Base-by-base conservation (phyloP, 2,888 invertebrate species). In the Epistrophella euchroma region DNA sequence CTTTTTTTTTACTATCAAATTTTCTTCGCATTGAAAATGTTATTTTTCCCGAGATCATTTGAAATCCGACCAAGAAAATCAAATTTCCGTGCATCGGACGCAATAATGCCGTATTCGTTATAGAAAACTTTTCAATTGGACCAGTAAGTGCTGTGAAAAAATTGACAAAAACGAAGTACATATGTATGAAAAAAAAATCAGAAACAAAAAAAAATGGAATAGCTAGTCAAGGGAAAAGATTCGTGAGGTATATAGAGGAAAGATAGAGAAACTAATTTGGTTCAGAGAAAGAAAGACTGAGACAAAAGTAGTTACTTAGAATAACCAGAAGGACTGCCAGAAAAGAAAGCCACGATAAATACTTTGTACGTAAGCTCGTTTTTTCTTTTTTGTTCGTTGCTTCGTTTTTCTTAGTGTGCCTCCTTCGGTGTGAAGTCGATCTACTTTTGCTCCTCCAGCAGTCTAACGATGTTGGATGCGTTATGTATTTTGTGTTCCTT, bases 341-440 rank as follows among this genome's bases (percentile, higher is more conserved):
- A 74, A 74, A 74, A 74, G 77, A 71, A 71, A 62, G 62, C 77
- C 37, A 19, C 70, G 71, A 81, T 72, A 81, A 81, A 76, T 80
- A 76, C 80, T 75, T 45, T 70, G 74, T 58, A 74, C 52, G 68
- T 64, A 79, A 55, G 80, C 71, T 84, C 58, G 28, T 75, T 75
- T 66, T 80, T 66, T 64, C 50, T 64, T 32, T 45, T 56, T 22
- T 7, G 13, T 56, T 52, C 32, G 58, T 45, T 66, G 56, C 32
- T 25, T 79, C 35, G 15, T 40, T 68, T 43, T 50, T 71, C 22
- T 58, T 62, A 60, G 40, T 73, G 70, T 82, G 71, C 56, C 55
- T 78, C 62, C 17, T 71, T 68, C 45, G 72, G 56, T 74, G 70
- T 56, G n/a, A n/a, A n/a, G 47, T 55, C 66, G 43, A 45, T 71